Base-by-base conservation (phyloP, 2,113 vertebrate genomes). In the Salvelinus alpinus region DNA sequence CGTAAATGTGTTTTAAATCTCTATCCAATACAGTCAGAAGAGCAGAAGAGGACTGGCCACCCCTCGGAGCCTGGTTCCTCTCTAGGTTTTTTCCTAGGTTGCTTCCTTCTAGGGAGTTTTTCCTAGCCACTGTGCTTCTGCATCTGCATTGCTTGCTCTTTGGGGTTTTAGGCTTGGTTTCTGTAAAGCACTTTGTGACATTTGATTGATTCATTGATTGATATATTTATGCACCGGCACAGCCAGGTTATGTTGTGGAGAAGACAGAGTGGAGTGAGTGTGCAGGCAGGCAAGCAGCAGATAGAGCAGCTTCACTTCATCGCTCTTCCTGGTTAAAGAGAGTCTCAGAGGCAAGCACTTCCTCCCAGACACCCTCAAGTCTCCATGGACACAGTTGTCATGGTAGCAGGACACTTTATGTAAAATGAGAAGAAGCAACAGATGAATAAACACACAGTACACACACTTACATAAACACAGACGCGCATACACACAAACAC, bases 321-420 rank as follows among this genome's bases (percentile, higher is more conserved):
- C 64, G 29, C 64, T 29, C 22, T 27, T 65, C 13, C 25, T 65
- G 64, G 54, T 57, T 14, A 27, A 18, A 12, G 24, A 66, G 64
- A 5, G 16, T 70, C 38, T 70, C 74, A 67, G 57, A 67, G 29
- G 44, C 71, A 86, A 72, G 82, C 78, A 59, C 51, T 51, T 67
- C 82, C 79, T 76, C 70, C 71, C 57, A 2, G 65, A 82, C 70
- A 68, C 79, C 74, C 81, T 78, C 87, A 87, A 81, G 89, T 92
- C 87, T 85, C 89, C 86, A 91, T 91, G 86, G 84, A 71, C 89
- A 91, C 89, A 82, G 91, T 90, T 91, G 89, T 91, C 91, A 86
- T 71, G 81, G 86, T 81, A 92, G 88, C 90, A 79, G 70, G 80
- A 77, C 25, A 75, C 77, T 86, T 85, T 88, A 82, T 85, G 86